Conservation (phyloP, 2,797 vertebrate genomes). For the Megaceryle alcyon region DNA sequence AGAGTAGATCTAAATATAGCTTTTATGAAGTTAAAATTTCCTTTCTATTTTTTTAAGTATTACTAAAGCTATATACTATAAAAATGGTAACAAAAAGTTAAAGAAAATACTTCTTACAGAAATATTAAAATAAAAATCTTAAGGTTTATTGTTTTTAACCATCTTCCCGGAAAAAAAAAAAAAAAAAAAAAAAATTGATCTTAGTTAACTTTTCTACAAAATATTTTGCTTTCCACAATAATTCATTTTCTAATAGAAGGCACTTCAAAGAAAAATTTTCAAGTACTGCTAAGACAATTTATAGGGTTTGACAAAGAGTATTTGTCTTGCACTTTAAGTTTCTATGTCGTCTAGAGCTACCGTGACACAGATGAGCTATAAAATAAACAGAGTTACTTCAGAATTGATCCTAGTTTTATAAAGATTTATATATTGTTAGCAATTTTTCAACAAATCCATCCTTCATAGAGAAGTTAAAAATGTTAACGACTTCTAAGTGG, state of each 20-base stretch:
- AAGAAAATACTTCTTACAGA: not conserved
- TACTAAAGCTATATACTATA: not conserved
- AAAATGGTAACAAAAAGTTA: rapidly evolving
- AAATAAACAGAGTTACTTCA: slow-evolving; percentile 36
- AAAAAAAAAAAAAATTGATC: not conserved
- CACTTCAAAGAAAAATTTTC: not conserved
- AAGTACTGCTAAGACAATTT: not conserved
- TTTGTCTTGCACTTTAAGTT: slow-evolving; percentile 9
- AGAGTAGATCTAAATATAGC: not conserved
- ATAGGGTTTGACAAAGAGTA: not conserved
- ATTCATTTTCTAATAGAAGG: not conserved
- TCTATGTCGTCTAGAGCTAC: not conserved
- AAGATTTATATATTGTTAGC: slow-evolving; percentile 33
- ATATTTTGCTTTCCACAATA: not conserved
- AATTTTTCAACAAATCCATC: slow-evolving; percentile 18
- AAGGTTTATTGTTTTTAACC: not conserved
- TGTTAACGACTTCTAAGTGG: rapidly evolving
- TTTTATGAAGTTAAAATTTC: not conserved
- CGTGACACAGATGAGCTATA: not conserved
- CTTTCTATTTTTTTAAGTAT: not conserved
- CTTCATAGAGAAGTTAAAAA: not conserved
- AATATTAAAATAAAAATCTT: not conserved
- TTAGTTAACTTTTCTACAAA: not conserved
- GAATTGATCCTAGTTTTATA: slow-evolving; percentile 12
- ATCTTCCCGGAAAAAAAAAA: not conserved